Conservation (phyloP, 1,140 invertebrate genomes). For the Latrodectus geometricus region DNA sequence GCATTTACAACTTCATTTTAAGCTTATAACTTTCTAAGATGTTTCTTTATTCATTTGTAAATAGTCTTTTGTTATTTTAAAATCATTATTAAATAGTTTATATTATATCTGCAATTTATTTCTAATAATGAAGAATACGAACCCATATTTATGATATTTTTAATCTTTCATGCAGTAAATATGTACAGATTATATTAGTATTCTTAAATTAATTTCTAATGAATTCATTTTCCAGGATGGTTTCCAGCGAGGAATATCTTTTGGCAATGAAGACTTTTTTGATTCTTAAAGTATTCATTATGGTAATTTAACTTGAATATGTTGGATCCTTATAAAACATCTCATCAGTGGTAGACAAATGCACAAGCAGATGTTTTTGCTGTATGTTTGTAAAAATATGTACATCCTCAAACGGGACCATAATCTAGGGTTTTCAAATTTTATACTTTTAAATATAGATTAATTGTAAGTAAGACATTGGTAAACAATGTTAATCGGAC, state of each 20-base stretch:
- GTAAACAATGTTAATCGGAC: too few relatives aligned
- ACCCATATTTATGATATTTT: too few relatives aligned
- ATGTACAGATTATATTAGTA: too few relatives aligned
- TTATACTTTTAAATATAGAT: not conserved
- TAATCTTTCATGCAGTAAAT: too few relatives aligned
- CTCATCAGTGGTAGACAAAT: not conserved
- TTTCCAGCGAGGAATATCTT: constrained; percentile 41
- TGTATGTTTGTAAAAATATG: not conserved
- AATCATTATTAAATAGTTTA: too few relatives aligned
- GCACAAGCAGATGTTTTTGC: not conserved
- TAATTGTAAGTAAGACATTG: not conserved
- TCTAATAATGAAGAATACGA: too few relatives aligned
- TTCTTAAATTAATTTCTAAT: too few relatives aligned
- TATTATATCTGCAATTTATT: too few relatives aligned
- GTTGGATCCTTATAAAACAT: not conserved
- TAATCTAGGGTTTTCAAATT: not conserved
- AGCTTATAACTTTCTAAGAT: too few relatives aligned
- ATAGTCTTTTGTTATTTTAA: too few relatives aligned
- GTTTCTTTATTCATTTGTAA: too few relatives aligned
- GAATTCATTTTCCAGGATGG: constrained; percentile 27
- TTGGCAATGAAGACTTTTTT: constrained; percentile 58
- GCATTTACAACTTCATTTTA: too few relatives aligned
- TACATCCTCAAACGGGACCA: not conserved
- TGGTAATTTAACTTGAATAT: not conserved
- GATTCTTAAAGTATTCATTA: constrained; percentile 6